Conservation (phyloP, 1,140 invertebrate species). For the Pseudobourletiella spinata region DNA sequence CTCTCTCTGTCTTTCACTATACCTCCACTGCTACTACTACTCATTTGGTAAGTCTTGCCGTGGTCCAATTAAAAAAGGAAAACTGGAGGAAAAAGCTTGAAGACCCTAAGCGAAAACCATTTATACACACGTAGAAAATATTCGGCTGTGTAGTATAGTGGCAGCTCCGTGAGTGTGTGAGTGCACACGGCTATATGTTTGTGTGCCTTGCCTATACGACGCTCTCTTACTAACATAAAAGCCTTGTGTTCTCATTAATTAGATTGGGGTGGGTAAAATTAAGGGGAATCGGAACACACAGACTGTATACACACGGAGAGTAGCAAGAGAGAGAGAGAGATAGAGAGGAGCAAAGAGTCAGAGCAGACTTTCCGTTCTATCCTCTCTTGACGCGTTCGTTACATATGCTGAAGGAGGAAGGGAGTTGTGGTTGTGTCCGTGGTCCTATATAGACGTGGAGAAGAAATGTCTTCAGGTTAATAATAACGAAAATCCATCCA, state of each 20-base stretch:
- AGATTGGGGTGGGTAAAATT: slow-evolving; percentile 12
- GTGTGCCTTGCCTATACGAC: background rate
- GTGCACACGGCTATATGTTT: background rate
- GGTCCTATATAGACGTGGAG: too few relatives aligned
- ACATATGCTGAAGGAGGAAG: too few relatives aligned
- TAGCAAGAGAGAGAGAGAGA: background rate
- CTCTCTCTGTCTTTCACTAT: background rate
- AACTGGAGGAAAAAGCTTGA: background rate
- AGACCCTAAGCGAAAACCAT: slow-evolving; percentile 5
- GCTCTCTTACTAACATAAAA: background rate
- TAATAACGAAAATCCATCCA: background rate
- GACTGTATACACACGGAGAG: background rate
- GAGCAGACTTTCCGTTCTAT: background rate
- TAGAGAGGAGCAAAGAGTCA: background rate
- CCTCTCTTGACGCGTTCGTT: too few relatives aligned
- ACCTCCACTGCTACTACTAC: background rate
- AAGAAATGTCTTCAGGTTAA: background rate
- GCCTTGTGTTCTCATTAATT: slow-evolving; percentile 10
- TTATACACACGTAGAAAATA: slow-evolving; percentile 1
- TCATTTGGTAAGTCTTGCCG: background rate
- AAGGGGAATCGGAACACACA: background rate
- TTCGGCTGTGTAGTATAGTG: too few relatives aligned
- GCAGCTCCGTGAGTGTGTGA: too few relatives aligned
- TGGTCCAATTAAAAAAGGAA: slow-evolving; percentile 14
- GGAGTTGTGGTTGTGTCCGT: too few relatives aligned